Base-by-base conservation (phyloP, 2,113 vertebrate species). In the Prunella himalayana region DNA sequence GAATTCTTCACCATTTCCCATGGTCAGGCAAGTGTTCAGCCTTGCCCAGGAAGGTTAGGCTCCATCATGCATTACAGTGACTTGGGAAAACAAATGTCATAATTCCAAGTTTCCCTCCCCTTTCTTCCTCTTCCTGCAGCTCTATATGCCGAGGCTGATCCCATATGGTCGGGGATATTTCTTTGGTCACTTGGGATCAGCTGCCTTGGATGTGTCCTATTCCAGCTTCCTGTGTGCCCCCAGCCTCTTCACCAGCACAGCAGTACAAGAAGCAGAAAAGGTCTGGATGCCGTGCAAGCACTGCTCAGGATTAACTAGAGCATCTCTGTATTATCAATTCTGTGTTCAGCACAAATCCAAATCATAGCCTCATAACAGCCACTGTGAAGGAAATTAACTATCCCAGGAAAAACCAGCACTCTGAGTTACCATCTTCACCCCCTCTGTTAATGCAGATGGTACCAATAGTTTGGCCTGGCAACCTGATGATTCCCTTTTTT, bases 51-150 rank as follows among this genome's bases (percentile, higher is more conserved):
- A 47, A 69, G 13, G 21, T n/a, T 53, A 9, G 63, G 15, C 15
- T 63, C 13, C 25, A 20, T 54, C 47, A 54, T 5, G 2, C 2
- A 0, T 41, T 35, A 47, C 8, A 44, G 24, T 35, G 47, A 35
- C 47, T 54, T 54, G 35, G 21, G 25, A 49, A 61, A 68, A 15
- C 8, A 76, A 49, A 63, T 49, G 21, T 13, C 18, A 5, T 14
- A 6, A 49, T 23, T 61, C 10, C 18, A 37, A 69, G 27, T 23
- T 8, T 45, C 2, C 2, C 3, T 1, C 11, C 1, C 2, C 24
- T 41, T 75, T 47, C 30, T 47, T 76, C 41, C 14, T 61, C n/a
- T 69, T 89, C 11, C n/a, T 9, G 12, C n/a, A 76, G 25, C 21
- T 61, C 47, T 61, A 6, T 33, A 31, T 28, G 47, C 11, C 69